Evolutionary conservation across 53 echinoderm and acorn worm genomes (phyloP).

Genomic region (Henricia sp.): DNA sequence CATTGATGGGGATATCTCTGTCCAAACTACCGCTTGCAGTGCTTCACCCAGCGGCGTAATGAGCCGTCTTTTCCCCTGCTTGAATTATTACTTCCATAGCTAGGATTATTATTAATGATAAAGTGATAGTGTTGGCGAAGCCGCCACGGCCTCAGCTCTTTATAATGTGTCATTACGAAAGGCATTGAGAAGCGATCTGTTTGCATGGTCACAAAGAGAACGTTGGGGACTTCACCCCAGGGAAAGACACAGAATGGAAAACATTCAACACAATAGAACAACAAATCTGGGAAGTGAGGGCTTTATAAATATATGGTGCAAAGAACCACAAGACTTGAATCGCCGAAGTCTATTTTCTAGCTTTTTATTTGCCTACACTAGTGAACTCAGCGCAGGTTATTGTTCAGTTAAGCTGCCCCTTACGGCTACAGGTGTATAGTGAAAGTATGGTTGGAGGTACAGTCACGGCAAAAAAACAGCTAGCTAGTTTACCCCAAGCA

Average conservation of each 20-base stretch:
- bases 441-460: neutral
- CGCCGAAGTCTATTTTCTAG: constrained; percentile 39
- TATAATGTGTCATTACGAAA: constrained; percentile 45
- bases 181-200: constrained; percentile 34
- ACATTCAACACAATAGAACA: constrained; percentile 37
- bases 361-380: constrained; percentile 56
- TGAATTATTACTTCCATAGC: constrained; percentile 48
- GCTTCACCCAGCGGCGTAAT: constrained; percentile 50
- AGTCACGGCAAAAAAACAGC: constrained; percentile 50
- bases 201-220: constrained; percentile 27
- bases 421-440: constrained; percentile 55
- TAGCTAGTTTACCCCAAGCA: constrained; percentile 39
- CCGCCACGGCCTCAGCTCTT: constrained; percentile 23
- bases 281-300: constrained; percentile 36
- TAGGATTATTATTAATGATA: constrained; percentile 58
- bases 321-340: constrained; percentile 22
- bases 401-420: constrained; percentile 63
- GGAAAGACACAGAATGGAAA: constrained; percentile 12
- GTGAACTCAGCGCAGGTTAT: constrained; percentile 52
- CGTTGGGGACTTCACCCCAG: constrained; percentile 8
- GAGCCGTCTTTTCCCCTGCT: constrained; percentile 43
- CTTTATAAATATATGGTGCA: constrained; percentile 42
- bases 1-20: constrained; percentile 44
- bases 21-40: constrained; percentile 4
- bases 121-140: constrained; percentile 56